Evolutionary conservation across 53 echinoderm and acorn worm genomes (phyloP).

Genomic region (Arbacia lixula): DNA sequence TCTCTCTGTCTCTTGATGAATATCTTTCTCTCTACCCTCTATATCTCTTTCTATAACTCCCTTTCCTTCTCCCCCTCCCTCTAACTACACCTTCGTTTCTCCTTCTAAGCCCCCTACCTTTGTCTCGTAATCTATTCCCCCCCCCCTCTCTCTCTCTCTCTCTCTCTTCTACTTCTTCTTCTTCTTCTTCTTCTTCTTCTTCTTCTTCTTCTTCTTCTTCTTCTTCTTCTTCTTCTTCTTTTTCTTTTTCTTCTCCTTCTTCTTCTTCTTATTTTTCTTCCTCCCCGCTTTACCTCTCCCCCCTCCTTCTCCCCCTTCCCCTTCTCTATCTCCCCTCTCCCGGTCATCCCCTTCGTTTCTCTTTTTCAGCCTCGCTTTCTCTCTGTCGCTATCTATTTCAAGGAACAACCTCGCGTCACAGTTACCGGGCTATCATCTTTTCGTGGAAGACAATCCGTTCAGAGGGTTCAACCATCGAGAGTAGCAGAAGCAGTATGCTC

Average conservation of each 20-base stretch:
- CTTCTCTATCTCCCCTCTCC: neutral
- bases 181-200: neutral
- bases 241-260: neutral
- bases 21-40: neutral
- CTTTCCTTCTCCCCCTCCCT: neutral
- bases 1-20: too few relatives aligned
- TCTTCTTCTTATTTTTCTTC: neutral
- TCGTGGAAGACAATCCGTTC: too few relatives aligned
- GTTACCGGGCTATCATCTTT: too few relatives aligned
- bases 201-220: neutral
- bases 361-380: neutral
- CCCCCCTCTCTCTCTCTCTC: slow-evolving; percentile 17
- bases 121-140: neutral
- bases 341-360: neutral
- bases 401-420: too few relatives aligned
- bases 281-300: neutral
- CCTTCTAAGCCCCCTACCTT: neutral
- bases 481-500: too few relatives aligned
- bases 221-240: neutral
- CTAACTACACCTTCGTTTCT: neutral
- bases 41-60: neutral
- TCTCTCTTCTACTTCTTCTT: neutral
- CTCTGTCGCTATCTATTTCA: neutral
- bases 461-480: too few relatives aligned
- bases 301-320: neutral